Percentiles rank a stretch among this genome's conserved stretches.
These are phyloP conservation scores for Halyomorpha halys DNA, from an alignment of 1,140 invertebrate genomes.

Conservation along the genomic window DNA sequence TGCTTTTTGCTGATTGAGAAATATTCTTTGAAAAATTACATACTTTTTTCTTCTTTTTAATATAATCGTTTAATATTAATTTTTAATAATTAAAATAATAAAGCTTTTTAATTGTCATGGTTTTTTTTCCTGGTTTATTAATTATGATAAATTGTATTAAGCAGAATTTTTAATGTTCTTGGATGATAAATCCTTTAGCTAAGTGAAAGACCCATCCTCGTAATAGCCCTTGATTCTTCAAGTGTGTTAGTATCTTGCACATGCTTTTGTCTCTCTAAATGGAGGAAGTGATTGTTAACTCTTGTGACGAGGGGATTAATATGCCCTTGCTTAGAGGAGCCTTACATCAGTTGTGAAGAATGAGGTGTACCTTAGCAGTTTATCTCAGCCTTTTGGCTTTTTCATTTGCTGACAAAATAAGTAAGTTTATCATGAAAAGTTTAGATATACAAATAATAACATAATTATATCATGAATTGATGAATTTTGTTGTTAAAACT, in stretches of 20 bases:
- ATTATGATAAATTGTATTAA: too few relatives aligned
- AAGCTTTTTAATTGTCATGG: too few relatives aligned
- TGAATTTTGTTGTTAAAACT: too few relatives aligned
- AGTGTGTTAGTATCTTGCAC: background rate
- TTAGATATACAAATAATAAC: conserved; percentile 2
- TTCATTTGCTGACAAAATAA: conserved; percentile 10
- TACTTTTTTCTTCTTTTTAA: too few relatives aligned
- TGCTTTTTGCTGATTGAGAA: too few relatives aligned
- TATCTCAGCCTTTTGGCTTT: conserved; percentile 3
- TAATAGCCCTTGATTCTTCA: background rate
- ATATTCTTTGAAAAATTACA: too few relatives aligned
- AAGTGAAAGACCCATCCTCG: background rate
- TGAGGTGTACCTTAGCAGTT: conserved; percentile 2
- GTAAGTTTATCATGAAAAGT: background rate
- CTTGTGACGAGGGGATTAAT: conserved; percentile 6
- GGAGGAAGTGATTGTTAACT: conserved; percentile 5
- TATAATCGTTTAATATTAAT: too few relatives aligned
- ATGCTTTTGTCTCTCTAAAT: background rate
- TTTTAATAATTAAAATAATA: too few relatives aligned
- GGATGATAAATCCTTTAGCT: background rate
- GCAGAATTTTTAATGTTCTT: too few relatives aligned
- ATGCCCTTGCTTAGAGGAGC: conserved; percentile 13
- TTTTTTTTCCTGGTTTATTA: too few relatives aligned
- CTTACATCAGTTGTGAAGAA: background rate
- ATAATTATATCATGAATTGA: background rate